Conservation (phyloP, 2,113 vertebrate genomes). For the Oncorhynchus keta region DNA sequence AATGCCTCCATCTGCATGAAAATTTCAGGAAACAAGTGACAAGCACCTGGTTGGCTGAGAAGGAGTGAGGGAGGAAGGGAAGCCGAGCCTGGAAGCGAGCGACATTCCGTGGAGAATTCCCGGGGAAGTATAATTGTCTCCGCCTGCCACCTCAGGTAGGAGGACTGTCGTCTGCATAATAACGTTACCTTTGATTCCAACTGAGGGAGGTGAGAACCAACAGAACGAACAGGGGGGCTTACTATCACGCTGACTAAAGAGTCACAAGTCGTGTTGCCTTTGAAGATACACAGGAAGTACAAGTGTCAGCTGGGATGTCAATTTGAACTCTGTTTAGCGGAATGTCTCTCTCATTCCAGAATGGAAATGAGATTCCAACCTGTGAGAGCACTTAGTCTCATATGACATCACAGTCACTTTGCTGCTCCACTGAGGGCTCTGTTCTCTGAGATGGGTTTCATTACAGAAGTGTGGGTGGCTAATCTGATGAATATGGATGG, state of each 20-base stretch:
- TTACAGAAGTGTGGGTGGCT: neutral
- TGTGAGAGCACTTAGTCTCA: slow-evolving; percentile 50
- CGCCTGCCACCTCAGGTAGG: slow-evolving; percentile 73
- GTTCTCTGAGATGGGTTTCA: slow-evolving; percentile 30
- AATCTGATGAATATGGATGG: neutral
- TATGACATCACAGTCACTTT: slow-evolving; percentile 49
- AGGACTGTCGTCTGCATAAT: slow-evolving; percentile 68
- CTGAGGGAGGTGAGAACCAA: slow-evolving; percentile 51
- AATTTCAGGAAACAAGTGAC: slow-evolving; percentile 70
- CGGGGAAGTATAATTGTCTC: slow-evolving; percentile 66
- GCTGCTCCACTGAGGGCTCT: slow-evolving; percentile 39
- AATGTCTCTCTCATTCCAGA: slow-evolving; percentile 56
- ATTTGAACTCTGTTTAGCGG: slow-evolving; percentile 52
- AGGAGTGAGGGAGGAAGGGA: neutral
- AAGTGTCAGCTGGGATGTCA: slow-evolving; percentile 63
- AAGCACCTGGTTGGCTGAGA: slow-evolving; percentile 51
- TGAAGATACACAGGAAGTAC: slow-evolving; percentile 67
- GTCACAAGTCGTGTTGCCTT: slow-evolving; percentile 65
- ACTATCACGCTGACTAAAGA: slow-evolving; percentile 61
- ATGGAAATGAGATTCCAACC: slow-evolving; percentile 56
- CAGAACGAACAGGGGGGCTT: slow-evolving; percentile 34
- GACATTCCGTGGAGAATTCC: slow-evolving; percentile 66
- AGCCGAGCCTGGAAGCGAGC: slow-evolving; percentile 1
- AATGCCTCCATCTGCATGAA: slow-evolving; percentile 61
- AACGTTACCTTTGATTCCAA: slow-evolving; percentile 72